These are phyloP conservation scores for Priocnemis perturbator DNA, from an alignment of 2,888 invertebrate genomes.

Conservation along the genomic window DNA sequence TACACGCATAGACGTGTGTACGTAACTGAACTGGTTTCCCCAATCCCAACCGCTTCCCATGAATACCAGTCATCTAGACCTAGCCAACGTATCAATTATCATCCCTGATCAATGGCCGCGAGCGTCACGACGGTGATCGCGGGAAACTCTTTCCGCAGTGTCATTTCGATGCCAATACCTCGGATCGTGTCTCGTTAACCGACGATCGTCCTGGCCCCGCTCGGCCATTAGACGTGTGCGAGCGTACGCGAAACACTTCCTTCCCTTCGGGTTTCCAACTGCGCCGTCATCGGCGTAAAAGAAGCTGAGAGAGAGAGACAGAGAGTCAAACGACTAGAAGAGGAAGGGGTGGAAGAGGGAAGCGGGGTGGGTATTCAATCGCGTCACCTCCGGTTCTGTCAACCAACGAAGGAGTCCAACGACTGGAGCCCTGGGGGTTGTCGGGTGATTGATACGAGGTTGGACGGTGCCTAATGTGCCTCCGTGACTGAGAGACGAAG, in stretches of 20 bases:
- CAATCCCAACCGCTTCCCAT: too few species aligned
- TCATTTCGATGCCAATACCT: too few species aligned
- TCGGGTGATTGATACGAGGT: conserved; percentile 71
- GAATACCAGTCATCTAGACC: too few species aligned
- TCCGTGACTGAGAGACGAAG: conserved; percentile 29
- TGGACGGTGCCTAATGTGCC: conserved; percentile 71
- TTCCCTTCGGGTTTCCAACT: conserved; percentile 9
- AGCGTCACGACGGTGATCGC: too few species aligned
- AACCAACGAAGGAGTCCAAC: conserved; percentile 40
- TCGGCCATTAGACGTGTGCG: conserved; percentile 11
- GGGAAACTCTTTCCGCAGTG: too few species aligned
- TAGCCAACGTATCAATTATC: too few species aligned
- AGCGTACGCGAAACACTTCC: conserved; percentile 16
- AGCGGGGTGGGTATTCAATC: conserved; percentile 59
- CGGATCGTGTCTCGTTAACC: too few species aligned
- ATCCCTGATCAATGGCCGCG: too few species aligned
- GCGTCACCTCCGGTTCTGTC: conserved; percentile 67
- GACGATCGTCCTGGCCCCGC: too few species aligned
- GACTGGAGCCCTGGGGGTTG: conserved; percentile 46
- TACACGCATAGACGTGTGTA: too few species aligned
- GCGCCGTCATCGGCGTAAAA: conserved; percentile 8
- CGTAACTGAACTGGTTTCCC: too few species aligned
- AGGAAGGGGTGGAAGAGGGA: conserved; percentile 43
- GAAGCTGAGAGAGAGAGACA: neutral
- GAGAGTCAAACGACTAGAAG: conserved; percentile 6